Evolutionary conservation across 1,140 invertebrate genomes (phyloP).

Genomic region (Helicorthomorpha holstii): DNA sequence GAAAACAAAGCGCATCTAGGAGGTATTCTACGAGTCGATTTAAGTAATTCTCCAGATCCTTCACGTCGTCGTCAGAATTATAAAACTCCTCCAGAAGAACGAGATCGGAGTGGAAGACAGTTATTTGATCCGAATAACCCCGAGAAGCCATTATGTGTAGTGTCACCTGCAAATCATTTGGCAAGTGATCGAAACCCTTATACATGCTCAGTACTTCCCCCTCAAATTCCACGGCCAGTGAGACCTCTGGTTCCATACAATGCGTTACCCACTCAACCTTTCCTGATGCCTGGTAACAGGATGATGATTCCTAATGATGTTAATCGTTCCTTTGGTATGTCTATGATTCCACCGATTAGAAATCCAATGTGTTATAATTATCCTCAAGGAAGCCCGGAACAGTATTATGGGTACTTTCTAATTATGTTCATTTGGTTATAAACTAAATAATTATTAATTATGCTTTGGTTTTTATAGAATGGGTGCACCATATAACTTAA

Average conservation of each 20-base stretch:
- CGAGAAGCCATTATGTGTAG: not conserved
- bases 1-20: not conserved
- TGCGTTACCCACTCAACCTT: not conserved
- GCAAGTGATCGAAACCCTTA: not conserved
- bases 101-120: not conserved
- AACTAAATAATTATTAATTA: not conserved
- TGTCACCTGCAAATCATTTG: not conserved
- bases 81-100: not conserved
- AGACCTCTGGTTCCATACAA: not conserved
- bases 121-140: not conserved
- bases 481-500: slow-evolving; percentile 7
- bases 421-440: not conserved
- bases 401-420: not conserved
- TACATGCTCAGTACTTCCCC: not conserved
- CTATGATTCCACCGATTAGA: not conserved
- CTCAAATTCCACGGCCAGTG: no score
- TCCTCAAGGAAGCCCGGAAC: not conserved
- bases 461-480: no score
- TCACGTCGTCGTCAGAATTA: not conserved
- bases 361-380: not conserved
- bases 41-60: not conserved
- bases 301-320: not conserved
- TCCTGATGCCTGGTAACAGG: not conserved
- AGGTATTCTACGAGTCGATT: not conserved
- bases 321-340: not conserved